These are phyloP conservation scores for Ptyas mucosa DNA, from an alignment of 2,113 vertebrate species.

Conservation along the genomic window DNA sequence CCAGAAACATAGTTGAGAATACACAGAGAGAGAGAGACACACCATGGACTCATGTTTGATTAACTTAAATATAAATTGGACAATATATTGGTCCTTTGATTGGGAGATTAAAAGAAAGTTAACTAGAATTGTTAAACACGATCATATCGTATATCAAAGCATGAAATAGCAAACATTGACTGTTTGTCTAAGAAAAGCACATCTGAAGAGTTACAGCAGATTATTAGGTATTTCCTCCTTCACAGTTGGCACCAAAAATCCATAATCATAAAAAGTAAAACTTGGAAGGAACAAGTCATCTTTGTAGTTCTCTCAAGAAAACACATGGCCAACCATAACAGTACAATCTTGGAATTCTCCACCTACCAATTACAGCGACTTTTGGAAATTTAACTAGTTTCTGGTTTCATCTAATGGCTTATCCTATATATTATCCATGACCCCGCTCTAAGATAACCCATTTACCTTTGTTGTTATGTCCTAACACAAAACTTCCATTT, in stretches of 20 bases:
- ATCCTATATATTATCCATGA: neutral
- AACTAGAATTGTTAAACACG: neutral
- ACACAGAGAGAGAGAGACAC: fast-evolving
- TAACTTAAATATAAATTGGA: neutral
- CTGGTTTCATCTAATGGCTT: neutral
- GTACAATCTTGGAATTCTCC: neutral
- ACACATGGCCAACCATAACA: neutral
- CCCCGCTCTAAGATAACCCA: neutral
- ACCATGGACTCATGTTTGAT: neutral
- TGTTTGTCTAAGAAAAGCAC: slow-evolving; percentile 13
- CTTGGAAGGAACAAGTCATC: neutral
- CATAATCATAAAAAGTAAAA: neutral
- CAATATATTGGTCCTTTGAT: neutral
- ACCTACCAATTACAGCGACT: neutral
- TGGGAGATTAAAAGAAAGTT: neutral
- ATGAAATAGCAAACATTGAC: neutral
- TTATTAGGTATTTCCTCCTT: slow-evolving; percentile 29
- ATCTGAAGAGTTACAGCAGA: slow-evolving; percentile 16
- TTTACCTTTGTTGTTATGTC: neutral
- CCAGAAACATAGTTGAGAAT: neutral
- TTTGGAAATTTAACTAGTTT: neutral
- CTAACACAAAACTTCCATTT: neutral
- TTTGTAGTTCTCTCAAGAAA: neutral
- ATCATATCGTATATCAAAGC: neutral
- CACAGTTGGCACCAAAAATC: slow-evolving; percentile 29